phyloP scores from a whole-genome alignment of 2,888 invertebrate species.

The Luperina testacea region DNA sequence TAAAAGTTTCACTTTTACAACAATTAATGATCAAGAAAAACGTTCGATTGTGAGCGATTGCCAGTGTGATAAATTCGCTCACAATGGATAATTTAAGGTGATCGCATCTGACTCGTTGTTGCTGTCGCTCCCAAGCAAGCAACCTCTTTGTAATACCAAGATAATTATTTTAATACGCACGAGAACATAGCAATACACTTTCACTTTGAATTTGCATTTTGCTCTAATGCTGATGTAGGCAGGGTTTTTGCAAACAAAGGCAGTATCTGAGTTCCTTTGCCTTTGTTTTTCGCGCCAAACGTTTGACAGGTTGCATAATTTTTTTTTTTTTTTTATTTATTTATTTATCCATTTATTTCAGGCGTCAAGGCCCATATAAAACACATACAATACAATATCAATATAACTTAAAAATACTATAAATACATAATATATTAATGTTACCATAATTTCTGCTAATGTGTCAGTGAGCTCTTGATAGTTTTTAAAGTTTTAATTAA shows the following conservation, averaged over 20 bases:
- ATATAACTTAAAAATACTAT: no score
- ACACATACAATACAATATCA: no score
- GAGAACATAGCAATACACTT: conserved; percentile 77
- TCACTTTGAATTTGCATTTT: conserved; percentile 84
- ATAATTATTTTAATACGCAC: conserved; percentile 81
- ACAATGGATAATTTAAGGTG: conserved; percentile 62
- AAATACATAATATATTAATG: no score
- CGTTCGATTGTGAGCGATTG: conserved; percentile 66
- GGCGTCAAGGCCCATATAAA: no score
- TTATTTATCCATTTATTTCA: no score
- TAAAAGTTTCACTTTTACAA: conserved; percentile 62
- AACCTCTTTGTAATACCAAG: conserved; percentile 70
- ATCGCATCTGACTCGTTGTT: conserved; percentile 66
- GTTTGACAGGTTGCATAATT: conserved; percentile 38
- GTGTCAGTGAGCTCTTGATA: neutral
- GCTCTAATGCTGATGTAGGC: conserved; percentile 36
- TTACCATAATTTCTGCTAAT: conserved; percentile 11
- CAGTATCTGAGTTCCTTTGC: conserved; percentile 40
- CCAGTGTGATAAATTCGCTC: conserved; percentile 65
- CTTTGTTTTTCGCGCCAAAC: conserved; percentile 39
- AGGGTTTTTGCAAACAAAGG: conserved; percentile 55
- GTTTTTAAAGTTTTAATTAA: conserved; percentile 22
- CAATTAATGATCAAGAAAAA: conserved; percentile 60
- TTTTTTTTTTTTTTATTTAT: no score
- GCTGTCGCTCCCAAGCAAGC: conserved; percentile 72